A percentile compares a stretch with the other conserved stretches of the same genome.
phyloP scores from a whole-genome alignment of 2,888 invertebrate species.

The Drosophila melanosoma region DNA sequence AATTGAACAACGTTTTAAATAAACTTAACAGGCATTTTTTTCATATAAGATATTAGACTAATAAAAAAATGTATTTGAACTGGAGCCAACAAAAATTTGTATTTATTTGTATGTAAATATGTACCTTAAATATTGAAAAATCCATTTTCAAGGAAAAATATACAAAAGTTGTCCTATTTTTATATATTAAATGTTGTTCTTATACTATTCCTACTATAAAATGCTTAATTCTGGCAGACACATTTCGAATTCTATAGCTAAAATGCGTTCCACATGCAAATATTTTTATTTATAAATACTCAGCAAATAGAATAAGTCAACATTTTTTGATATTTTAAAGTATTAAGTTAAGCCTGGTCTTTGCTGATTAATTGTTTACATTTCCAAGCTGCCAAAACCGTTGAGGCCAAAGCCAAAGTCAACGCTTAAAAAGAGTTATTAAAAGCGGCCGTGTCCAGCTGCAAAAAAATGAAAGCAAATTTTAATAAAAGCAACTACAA shows the following conservation, averaged over 20 bases:
- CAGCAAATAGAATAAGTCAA: neutral
- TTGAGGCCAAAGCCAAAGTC: constrained; percentile 14
- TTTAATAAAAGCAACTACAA: constrained; percentile 3
- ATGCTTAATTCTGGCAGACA: neutral
- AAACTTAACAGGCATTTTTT: neutral
- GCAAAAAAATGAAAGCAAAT: constrained; percentile 32
- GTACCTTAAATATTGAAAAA: too few relatives aligned
- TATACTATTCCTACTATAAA: neutral
- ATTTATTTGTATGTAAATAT: too few relatives aligned
- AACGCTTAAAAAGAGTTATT: constrained; percentile 26
- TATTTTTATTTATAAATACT: neutral
- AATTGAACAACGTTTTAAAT: neutral
- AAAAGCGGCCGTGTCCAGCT: constrained; percentile 23
- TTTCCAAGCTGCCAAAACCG: constrained; percentile 20
- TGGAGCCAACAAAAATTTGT: too few relatives aligned
- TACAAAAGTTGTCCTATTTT: neutral
- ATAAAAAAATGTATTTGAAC: neutral
- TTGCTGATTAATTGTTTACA: constrained; percentile 15
- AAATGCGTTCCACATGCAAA: neutral
- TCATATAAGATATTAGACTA: neutral
- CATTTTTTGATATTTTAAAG: neutral
- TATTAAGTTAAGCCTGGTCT: neutral
- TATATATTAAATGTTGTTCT: neutral
- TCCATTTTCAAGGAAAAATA: neutral
- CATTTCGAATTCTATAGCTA: neutral